Base-by-base conservation (phyloP, 2,797 vertebrate genomes). In the Catamblyrhynchus diadema region DNA sequence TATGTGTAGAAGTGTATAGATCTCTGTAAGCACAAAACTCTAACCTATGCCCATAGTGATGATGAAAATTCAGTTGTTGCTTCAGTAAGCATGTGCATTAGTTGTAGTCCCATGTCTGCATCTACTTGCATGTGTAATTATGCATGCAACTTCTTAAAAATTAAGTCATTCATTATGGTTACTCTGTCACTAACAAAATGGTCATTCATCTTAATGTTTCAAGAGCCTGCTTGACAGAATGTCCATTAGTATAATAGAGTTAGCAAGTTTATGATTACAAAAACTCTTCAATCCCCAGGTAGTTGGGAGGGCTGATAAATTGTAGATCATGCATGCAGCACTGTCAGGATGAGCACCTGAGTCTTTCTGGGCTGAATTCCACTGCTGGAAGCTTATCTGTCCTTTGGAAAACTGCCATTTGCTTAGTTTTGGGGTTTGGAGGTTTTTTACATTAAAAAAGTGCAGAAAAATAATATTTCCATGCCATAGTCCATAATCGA, bases 131-230 rank as follows among this genome's bases (percentile, higher is more conserved):
- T 22, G 14, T 23, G 8, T 51, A 67, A 73, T 88, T 73, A 30
- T 64, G 35, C 25, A 28, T 54, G 10, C 7, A 8, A 32, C 59
- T 50, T 50, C 12, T 66, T 6, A 59, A 35, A 61, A 93, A 71
- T 48, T 30, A 92, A 42, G 25, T 56, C 6, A 22, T 73, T 90
- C 13, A 9, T 85, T 85, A 45, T 32, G 9, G 12, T 70, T 77
- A 24, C 17, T 47, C 37, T 81, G 22, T 44, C 54, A 54, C 30
- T 86, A 39, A 44, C 24, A 65, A 65, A 72, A 54, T 24, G 41
- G 19, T 82, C 44, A 50, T 90, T 79, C 14, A 69, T 92, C 54
- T 65, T 75, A 44, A 64, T 41, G 15, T 54, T 86, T 90, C n/a
- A 60, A 48, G 19, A 70, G 6, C 42, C 10, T 17, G 18, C 62